Evolutionary conservation across 2,113 vertebrate genomes (phyloP), one percentile per base, ranked within the genome.

Genomic region (Peromyscus leucopus): DNA sequence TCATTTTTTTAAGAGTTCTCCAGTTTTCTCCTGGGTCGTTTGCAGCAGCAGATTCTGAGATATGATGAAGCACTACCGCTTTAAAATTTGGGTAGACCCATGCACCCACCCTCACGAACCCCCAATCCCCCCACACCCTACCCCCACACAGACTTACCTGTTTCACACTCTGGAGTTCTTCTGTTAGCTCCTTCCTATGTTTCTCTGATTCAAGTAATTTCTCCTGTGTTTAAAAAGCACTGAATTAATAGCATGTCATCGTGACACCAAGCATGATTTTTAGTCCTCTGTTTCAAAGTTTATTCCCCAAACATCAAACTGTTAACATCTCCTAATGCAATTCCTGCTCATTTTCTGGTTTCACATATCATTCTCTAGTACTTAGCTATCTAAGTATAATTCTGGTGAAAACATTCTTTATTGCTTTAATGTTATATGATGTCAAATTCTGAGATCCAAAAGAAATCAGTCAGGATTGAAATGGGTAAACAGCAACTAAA

Each of bases 121-220:
- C 26, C 36, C 21, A 24, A 13, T 2, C 36, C 4, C 36, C 42
- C 83, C 39, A 46, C 15, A 82, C 33, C 63, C 22, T 46, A 13
- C 33, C 17, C 69, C 31, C 55, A 39, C 5, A 31, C 10, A 0
- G 22, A 95, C 99, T 97, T 98, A 99, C 99, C 98, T 99, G 99
- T 97, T 98, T 99, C 83, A 99, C 98, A 69, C 65, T 98, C 94
- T 98, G 98, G 13, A 99, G 98, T 95, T 99, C 99, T 94, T 99
- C 99, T 96, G 98, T 97, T 96, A 99, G 97, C 48, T 99, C 98
- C 7, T 98, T 98, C 97, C 99, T 99, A 82, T 98, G 98, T 69
- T 93, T 98, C 98, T 99, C 98, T 69, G 99, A 99, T 97, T 99
- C 98, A 1, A 98, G 90, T 95, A 99, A 97, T 96, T 99, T 98